phyloP scores from a whole-genome alignment of 2,113 vertebrate genomes.

The Scatophagus argus region DNA sequence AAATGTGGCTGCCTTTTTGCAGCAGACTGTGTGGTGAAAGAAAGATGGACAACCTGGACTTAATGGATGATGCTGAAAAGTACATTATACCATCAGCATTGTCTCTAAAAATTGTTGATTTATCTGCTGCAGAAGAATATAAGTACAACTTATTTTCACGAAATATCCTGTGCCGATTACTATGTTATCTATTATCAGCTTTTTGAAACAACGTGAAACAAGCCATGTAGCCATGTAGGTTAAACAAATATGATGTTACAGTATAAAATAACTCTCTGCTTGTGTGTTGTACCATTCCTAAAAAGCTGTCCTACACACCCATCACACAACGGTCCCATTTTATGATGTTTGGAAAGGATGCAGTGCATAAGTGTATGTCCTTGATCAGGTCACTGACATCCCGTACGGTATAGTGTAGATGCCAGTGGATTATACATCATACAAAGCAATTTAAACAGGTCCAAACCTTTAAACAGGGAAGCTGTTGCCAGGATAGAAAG shows the following conservation, averaged over 20 bases:
- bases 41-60: background rate
- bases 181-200: no score
- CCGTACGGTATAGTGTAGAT: background rate
- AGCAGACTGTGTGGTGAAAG: background rate
- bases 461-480: constrained; percentile 1
- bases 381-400: background rate
- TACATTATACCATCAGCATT: constrained; percentile 21
- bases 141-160: background rate
- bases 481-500: constrained; percentile 7
- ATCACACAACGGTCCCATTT: background rate
- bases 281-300: background rate
- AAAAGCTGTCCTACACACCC: background rate
- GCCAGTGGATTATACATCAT: constrained; percentile 11
- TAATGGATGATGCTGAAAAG: constrained; percentile 5
- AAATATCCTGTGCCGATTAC: no score
- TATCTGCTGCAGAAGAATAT: background rate
- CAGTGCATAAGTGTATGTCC: background rate
- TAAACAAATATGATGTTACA: background rate
- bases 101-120: background rate
- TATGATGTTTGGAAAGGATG: constrained; percentile 11
- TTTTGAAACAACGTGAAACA: background rate
- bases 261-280: background rate
- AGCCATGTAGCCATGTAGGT: background rate
- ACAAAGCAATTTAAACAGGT: constrained; percentile 16
- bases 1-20: background rate